These are phyloP conservation scores for Tokudaia tokunoshimensis DNA, from an alignment of 2,797 vertebrate genomes.

Conservation along the genomic window DNA sequence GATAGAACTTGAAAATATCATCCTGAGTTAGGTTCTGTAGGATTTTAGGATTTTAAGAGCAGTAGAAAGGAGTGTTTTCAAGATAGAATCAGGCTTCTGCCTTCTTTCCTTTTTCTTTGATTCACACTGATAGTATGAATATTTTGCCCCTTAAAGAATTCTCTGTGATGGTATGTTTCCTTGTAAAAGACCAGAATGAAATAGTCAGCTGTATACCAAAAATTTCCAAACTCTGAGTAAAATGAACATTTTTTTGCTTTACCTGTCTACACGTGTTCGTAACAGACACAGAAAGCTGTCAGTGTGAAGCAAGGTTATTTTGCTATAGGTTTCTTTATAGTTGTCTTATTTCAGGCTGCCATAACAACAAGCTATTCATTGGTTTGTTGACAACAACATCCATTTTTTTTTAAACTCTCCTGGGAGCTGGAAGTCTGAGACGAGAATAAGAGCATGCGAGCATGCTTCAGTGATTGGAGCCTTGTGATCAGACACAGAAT, in stretches of 20 bases:
- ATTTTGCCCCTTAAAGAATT: neutral
- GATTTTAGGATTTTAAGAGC: neutral
- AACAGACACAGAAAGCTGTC: neutral
- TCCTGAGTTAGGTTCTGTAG: no score
- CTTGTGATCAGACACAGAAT: neutral
- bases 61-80: no score
- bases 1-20: no score
- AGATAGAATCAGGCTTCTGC: no score
- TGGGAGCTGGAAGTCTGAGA: neutral
- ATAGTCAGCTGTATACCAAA: neutral
- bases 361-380: neutral
- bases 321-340: neutral
- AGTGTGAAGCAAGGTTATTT: neutral
- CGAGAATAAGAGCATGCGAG: no score
- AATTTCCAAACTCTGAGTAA: neutral
- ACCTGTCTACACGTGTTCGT: neutral
- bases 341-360: neutral
- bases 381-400: neutral
- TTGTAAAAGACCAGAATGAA: neutral
- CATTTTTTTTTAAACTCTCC: neutral
- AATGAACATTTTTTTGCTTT: neutral
- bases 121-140: neutral
- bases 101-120: neutral
- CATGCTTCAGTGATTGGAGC: rapidly evolving
- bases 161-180: neutral